Base-by-base conservation (phyloP, 1,140 invertebrate species). In the Drosophila rufa region DNA sequence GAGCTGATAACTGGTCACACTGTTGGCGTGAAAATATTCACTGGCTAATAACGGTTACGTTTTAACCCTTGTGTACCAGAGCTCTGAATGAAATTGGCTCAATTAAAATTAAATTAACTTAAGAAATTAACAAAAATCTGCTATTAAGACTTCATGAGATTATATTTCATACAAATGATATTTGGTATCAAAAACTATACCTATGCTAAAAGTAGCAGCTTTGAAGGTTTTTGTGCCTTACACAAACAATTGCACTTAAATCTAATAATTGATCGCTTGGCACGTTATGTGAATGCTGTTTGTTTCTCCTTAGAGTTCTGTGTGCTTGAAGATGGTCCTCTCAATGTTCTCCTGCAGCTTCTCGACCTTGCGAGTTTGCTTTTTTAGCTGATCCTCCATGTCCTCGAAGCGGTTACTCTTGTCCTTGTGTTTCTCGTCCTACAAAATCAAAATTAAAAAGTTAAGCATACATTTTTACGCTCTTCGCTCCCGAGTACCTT, bases 281-380 rank as follows among this genome's bases (percentile, higher is more conserved):
- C 84, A 74, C 62, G n/a, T 42, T 62, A 12, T 59, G 40, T 77
- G 38, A 40, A 59, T 43, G 12, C 17, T 40, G 42, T 33, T 30
- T 17, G 36, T 27, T 30, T 17, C 4, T 15, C 2, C 22, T 94
- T 94, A 97, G 58, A 97, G 92, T 93, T 97, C 96, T 2, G 94
- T 93, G 89, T 98, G 97, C 79, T 94, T 94, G 82, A 96, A 93
- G 60, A 98, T 98, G 91, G 95, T 96, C 55, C 94, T 94, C 93
- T 98, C 96, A 9, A 99, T 92, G 78, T 97, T 96, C 19, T 94
- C 93, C 93, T 98, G 97, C 43, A 98, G 91, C 93, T 98, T 98
- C 86, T 98, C 97, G 0, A 98, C 96, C 92, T 97, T 97, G 70
- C 96, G 94, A 12, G 95, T 93, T 87, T 97, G 96, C 77, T 97